phyloP scores from a whole-genome alignment of 2,797 vertebrate species.

The Lepidocolaptes lacrymiger region DNA sequence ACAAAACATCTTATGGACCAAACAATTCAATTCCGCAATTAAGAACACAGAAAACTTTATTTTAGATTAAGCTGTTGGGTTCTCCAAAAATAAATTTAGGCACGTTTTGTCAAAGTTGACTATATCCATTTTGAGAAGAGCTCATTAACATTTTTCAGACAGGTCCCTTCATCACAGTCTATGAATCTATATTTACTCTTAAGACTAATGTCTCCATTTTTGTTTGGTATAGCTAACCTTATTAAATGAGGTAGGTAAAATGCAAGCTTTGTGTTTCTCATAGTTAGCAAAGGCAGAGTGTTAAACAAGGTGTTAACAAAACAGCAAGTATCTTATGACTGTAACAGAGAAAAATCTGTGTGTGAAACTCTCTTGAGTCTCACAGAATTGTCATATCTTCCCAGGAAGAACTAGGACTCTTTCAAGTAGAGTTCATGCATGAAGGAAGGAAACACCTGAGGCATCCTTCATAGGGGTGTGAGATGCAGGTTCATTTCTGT shows the following conservation, averaged over 20 bases:
- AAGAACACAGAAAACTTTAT: not conserved
- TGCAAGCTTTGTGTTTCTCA: not conserved
- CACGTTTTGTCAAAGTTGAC: not conserved
- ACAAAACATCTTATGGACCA: not conserved
- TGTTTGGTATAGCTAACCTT: not conserved
- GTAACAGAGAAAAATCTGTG: not conserved
- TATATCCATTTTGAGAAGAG: not conserved
- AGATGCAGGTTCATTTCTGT: not conserved
- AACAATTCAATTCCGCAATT: not conserved
- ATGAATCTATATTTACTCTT: not conserved
- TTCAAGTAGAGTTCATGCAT: not conserved
- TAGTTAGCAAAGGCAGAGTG: not conserved
- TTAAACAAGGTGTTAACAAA: not conserved
- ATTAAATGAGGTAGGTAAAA: not conserved
- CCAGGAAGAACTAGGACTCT: not conserved
- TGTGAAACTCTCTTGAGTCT: not conserved
- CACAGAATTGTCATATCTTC: not conserved
- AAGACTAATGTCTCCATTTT: not conserved
- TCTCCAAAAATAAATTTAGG: not conserved
- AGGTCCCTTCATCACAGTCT: not conserved
- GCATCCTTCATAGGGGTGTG: not conserved
- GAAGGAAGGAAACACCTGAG: not conserved
- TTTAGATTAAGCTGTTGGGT: not conserved
- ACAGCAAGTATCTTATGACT: not conserved
- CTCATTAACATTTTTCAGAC: not conserved